Evolutionary conservation across 1,140 invertebrate genomes (phyloP), one percentile per base, ranked within the genome.

Genomic region (Brachionus paranguensis): DNA sequence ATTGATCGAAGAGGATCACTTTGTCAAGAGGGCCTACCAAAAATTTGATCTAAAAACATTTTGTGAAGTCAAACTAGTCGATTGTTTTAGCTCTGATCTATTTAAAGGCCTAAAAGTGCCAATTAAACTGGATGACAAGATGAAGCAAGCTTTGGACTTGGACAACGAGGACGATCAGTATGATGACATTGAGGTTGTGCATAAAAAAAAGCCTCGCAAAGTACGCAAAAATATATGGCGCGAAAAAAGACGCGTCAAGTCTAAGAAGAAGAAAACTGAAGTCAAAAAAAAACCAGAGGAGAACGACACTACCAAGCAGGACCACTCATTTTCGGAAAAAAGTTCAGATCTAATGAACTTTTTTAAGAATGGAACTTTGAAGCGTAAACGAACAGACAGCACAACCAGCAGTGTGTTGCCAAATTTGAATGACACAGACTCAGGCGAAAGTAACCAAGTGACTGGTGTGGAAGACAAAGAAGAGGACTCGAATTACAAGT

Each of bases 1-100:
- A n/a, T 29, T 81, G 12, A 43, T 60, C 41, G 78, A 81, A 37
- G 78, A 64, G 20, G 64, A 81, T 8, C 47, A 81, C 0, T 81
- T 60, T 60, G 53, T 68, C 0, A 45, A 60, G 24, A 45, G 20
- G 11, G 78, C 78, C 10, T 64, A 64, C 20, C 27, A 60, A 60
- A 81, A 68, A 64, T 68, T 45, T 41, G 64, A 81, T 64, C 6
- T 81, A 24, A 41, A 41, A 20, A 43, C 7, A 33, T 68, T 45
- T 43, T 81, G 78, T 68, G 33, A 81, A n/a, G 24, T 81, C 12
- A 64, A 60, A 43, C 7, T 81, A 12, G 12, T 81, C 27, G 78
- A 81, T 27, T 81, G 78, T 68, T 81, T 81, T 64, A 41, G 33
- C 55, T 64, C 17, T 33, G 53, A 64, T 20, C 37, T 68, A 14